Conservation (phyloP, 1,140 invertebrate genomes). For the Periplaneta americana region DNA sequence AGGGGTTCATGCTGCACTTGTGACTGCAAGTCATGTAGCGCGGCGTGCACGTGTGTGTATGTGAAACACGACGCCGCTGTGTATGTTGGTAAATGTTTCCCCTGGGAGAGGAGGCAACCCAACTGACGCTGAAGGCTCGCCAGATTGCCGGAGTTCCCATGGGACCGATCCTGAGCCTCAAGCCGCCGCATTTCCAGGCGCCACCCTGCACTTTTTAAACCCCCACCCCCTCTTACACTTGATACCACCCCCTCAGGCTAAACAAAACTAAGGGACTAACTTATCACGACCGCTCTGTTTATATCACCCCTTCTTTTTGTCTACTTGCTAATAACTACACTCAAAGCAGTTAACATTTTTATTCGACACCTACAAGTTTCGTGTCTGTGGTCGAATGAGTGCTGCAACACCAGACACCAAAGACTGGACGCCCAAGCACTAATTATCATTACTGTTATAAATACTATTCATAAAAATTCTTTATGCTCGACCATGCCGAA, state of each 20-base stretch:
- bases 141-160: neutral
- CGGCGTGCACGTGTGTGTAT: neutral
- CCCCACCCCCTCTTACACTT: neutral
- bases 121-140: neutral
- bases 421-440: too few relatives aligned
- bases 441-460: too few relatives aligned
- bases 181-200: neutral
- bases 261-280: neutral
- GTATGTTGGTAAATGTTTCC: neutral
- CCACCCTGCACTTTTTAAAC: neutral
- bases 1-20: neutral
- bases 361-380: too few relatives aligned
- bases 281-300: neutral
- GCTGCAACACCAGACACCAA: too few relatives aligned
- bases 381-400: too few relatives aligned
- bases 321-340: too few relatives aligned
- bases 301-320: too few relatives aligned
- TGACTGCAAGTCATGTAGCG: neutral
- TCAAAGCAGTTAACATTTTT: too few relatives aligned
- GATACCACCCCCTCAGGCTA: neutral
- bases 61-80: neutral
- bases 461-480: too few relatives aligned
- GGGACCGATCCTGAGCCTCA: neutral
- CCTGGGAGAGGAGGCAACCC: neutral
- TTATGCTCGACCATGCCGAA: too few relatives aligned